Percentiles rank a stretch among this genome's conserved stretches.
Conservation (phyloP, 2,888 invertebrate genomes). For the Boloria selene region DNA sequence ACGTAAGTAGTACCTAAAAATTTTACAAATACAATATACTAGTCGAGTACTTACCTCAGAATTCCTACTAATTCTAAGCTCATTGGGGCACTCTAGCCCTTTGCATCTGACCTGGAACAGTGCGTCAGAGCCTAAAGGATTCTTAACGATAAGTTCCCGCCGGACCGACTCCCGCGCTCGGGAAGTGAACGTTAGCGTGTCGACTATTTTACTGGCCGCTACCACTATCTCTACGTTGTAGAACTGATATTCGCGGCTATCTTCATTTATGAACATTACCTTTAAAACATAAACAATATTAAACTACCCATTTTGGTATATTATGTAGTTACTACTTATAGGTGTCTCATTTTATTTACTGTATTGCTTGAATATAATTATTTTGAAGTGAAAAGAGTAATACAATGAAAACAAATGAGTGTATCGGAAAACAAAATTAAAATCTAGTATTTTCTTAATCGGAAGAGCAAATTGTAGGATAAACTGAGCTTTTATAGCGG, state of each 20-base stretch:
- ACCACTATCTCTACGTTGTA: conserved; percentile 61
- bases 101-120: conserved; percentile 55
- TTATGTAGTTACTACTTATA: too few relatives aligned
- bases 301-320: background rate
- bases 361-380: too few relatives aligned
- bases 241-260: conserved; percentile 66
- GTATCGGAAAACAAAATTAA: too few relatives aligned
- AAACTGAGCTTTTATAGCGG: too few relatives aligned
- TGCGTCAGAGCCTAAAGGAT: conserved; percentile 58
- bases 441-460: too few relatives aligned
- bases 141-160: conserved; percentile 58
- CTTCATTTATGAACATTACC: conserved; percentile 68
- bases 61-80: conserved; percentile 55
- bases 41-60: conserved; percentile 56
- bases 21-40: background rate
- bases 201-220: conserved; percentile 60
- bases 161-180: conserved; percentile 66
- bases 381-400: too few relatives aligned
- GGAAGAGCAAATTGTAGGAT: too few relatives aligned
- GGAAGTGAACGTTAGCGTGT: conserved; percentile 58
- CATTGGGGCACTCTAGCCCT: conserved; percentile 54
- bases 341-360: too few relatives aligned
- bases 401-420: too few relatives aligned
- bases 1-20: too few relatives aligned
- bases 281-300: conserved; percentile 39